Evolutionary conservation across 2,888 invertebrate species (phyloP), one percentile per base, ranked within the genome.

Genomic region (Phymatocera aterrima): DNA sequence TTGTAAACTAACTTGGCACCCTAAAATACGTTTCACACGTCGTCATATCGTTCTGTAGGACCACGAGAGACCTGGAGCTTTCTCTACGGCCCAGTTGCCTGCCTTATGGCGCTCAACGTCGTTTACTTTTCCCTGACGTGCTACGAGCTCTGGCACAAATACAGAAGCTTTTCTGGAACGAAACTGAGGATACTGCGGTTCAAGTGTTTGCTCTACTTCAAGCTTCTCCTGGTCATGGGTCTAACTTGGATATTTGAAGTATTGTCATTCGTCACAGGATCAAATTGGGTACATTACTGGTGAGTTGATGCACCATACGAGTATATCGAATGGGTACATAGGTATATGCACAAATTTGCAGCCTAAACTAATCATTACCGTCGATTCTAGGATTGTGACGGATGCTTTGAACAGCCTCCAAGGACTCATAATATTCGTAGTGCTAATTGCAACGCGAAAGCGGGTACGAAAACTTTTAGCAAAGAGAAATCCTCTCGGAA

Each of bases 241-340:
- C 91, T 95, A 65, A 93, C 94, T 0, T 95, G 95, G 95, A 92
- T 94, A 81, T 95, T 95, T 83, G 95, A 95, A 89, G 92, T 95
- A 15, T 89, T 93, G 15, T 93, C 93, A 1, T 88, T 83, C 70
- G 86, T 84, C 0, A 83, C 81, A 8, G 84, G 82, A 0, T 70
- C 80, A 1, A 74, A 61, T 1, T 80, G 80, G 75, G 51, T 81
- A 1, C 57, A 81, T 3, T 83, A 84, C 64, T 91, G 91, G 91
- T 91, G 84, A 81, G 86, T 34, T 18, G 37, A 78, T 12, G 1
- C 21, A 8, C 1, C 3, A 4, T n/a, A 6, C 10, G 5, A 51
- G 3, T 74, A 37, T 54, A 64, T 10, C 3, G 10, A 24, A 24
- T 8, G 24, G 60, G 28, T 28, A 28, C 10, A 57, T 57, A 48